Evolutionary conservation across 2,797 vertebrate genomes (phyloP), one percentile per base, ranked within the genome.

Genomic region (Mycteria americana): DNA sequence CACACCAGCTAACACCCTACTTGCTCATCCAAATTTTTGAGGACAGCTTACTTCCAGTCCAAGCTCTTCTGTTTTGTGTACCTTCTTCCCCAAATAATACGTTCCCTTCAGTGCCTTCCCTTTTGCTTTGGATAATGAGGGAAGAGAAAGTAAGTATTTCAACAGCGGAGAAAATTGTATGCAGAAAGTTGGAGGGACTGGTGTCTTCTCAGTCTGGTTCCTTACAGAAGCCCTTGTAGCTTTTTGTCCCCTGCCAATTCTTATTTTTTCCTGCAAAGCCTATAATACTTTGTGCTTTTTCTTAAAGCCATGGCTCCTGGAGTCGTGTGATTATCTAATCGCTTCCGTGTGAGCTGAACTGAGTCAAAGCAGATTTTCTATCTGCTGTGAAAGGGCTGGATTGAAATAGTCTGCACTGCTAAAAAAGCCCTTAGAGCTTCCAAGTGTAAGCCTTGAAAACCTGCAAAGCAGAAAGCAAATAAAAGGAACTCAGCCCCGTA

Each of bases 241-340:
- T 51, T 74, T 88, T 46, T 83, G 33, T 39, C n/a, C 57, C 62
- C 37, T 75, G 57, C 15, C 70, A 82, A 8, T 28, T 73, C 53
- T 22, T n/a, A 9, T 19, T 88, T 86, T 73, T 62, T 43, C 35
- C 41, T 74, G 33, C 25, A 87, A 88, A 92, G 76, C 41, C 70
- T 72, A 18, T 46, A 69, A 59, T 30, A 48, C 59, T 78, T 57
- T 28, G 35, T 92, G 74, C 50, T 92, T 89, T 91, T 92, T 53
- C 72, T 80, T 62, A 74, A 85, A 88, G 63, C 70, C 0, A 0
- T 12, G 35, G 67, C 25, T 95, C 68, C 53, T 0, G 0, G 60
- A 72, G 64, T 77, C 84, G 73, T 2, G 2, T 95, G 93, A 94
- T 91, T 54, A 57, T 43, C 68, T 91, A 84, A 95, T 92, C 88